Conservation (phyloP, 2,888 invertebrate genomes). For the Anoplius nigerrimus region DNA sequence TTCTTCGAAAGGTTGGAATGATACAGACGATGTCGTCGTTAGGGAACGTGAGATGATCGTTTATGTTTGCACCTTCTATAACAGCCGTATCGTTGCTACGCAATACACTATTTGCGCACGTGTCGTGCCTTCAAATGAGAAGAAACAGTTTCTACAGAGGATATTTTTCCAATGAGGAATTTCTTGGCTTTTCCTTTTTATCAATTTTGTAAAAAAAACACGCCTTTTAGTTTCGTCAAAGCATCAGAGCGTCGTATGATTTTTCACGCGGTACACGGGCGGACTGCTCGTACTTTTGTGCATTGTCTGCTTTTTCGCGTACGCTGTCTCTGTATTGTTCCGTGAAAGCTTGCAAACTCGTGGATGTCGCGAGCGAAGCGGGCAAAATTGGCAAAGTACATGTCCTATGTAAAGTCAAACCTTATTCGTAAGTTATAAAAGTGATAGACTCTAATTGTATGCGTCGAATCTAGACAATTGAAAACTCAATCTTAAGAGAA, state of each 20-base stretch:
- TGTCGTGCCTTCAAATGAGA: conserved; percentile 42
- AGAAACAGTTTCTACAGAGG: conserved; percentile 46
- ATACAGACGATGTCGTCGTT: conserved; percentile 18
- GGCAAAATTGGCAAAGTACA: conserved; percentile 14
- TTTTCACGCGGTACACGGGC: background rate
- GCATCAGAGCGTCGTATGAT: conserved; percentile 10
- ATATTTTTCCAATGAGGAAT: conserved; percentile 49
- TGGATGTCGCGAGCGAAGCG: conserved; percentile 1
- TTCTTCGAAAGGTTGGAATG: conserved; percentile 12
- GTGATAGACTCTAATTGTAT: conserved; percentile 20
- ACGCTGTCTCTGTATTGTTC: conserved; percentile 24
- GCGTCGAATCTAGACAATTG: conserved; percentile 16
- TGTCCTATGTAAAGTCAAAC: conserved; percentile 19
- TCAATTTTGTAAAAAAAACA: conserved; percentile 11
- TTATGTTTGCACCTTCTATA: conserved; percentile 46
- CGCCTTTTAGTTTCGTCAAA: conserved; percentile 19
- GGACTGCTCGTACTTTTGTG: conserved; percentile 13
- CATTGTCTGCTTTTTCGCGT: conserved; percentile 18
- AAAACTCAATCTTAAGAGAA: no score
- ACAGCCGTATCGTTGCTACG: background rate
- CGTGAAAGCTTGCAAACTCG: conserved; percentile 18
- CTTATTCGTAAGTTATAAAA: conserved; percentile 26
- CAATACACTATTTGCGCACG: conserved; percentile 27
- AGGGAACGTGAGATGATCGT: conserved; percentile 21
- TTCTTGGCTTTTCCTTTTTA: conserved; percentile 19